Evolutionary conservation across 2,113 vertebrate genomes (phyloP), one percentile per base, ranked within the genome.

Genomic region (Marmota monax): DNA sequence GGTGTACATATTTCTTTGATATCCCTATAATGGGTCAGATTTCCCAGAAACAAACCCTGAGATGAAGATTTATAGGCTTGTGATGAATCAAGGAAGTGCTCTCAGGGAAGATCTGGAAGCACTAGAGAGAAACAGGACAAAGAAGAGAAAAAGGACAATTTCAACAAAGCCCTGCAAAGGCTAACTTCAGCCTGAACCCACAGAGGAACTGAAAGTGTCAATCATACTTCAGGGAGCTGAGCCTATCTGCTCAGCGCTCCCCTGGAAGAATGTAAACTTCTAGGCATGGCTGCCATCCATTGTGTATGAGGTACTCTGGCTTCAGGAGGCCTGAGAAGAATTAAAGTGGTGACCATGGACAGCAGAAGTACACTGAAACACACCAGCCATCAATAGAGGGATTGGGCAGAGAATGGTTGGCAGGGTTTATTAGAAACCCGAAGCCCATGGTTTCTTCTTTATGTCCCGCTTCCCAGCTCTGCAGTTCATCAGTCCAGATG

Each of bases 301-400:
- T 58, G 25, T 42, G 37, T 39, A 11, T 22, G 27, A 17, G 14
- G 17, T 7, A 65, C 29, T 89, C 32, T 6, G 27, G 16, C 39
- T 45, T 69, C 53, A 61, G 25, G 6, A 83, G 67, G 42, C 53
- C 45, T 58, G 51, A 92, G 79, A 84, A 76, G 42, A 90, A 39
- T 10, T 70, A 34, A 48, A 23, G 23, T 17, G 3, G 13, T 0
- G 1, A 22, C 7, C 17, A 5, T 4, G 0, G 37, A 51, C 2
- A 80, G 73, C 53, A 25, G 45, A 58, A 45, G 23, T 37, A 20
- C 9, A 4, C 61, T 20, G 23, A 82, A 32, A 25, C 10, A 2
- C 34, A 45, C 20, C 9, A 22, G 22, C 23, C n/a, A 6, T 20
- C 1, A 23, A 70, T n/a, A 63, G 7, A n/a, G 23, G 45, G 20